These are phyloP conservation scores for Pocillopora grandis DNA, from an alignment of 92 coral and sea anemone genomes.

Conservation along the genomic window DNA sequence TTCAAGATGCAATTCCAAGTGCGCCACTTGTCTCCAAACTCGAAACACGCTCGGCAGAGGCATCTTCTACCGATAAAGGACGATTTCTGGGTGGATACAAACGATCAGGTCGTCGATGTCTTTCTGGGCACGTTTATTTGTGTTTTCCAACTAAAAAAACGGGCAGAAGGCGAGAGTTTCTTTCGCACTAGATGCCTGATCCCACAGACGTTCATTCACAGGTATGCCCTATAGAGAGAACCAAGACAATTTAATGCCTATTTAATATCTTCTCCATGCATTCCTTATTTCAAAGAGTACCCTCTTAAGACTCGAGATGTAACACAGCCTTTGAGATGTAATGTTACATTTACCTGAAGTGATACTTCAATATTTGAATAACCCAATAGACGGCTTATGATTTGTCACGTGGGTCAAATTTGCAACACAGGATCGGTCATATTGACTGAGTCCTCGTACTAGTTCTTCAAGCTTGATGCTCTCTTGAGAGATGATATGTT, in stretches of 20 bases:
- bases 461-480: too few relatives aligned
- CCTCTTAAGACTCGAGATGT: too few relatives aligned
- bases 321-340: too few relatives aligned
- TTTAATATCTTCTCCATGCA: background rate
- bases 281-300: too few relatives aligned
- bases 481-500: too few relatives aligned
- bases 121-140: background rate
- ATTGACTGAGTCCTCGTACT: too few relatives aligned
- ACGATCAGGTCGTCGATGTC: background rate
- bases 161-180: constrained; percentile 1
- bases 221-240: background rate
- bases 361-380: too few relatives aligned
- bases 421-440: too few relatives aligned
- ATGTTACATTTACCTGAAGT: too few relatives aligned
- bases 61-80: background rate
- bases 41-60: background rate
- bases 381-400: too few relatives aligned
- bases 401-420: too few relatives aligned
- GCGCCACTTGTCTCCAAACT: background rate
- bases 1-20: background rate
- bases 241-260: background rate
- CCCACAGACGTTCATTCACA: background rate
- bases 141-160: background rate
- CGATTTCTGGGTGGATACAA: background rate
- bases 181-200: background rate